Evolutionary conservation across 2,888 invertebrate species (phyloP).

Genomic region (Cerastis leucographa): DNA sequence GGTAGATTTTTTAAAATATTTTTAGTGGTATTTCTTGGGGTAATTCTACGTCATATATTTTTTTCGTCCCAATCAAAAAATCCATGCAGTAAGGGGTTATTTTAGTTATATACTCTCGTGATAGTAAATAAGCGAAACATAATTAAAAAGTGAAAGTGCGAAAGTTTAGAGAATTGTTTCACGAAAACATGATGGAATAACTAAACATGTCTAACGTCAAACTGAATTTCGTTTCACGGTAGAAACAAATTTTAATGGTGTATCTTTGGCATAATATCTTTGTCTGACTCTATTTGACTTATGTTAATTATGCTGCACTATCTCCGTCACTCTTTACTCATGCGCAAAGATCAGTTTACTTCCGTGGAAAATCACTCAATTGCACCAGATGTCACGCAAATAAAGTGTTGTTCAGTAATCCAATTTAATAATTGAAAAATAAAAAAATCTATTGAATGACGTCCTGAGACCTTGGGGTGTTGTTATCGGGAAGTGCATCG

Average conservation of each 20-base stretch:
- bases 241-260: not conserved
- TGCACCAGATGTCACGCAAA: constrained; percentile 58
- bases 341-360: not conserved
- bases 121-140: not conserved
- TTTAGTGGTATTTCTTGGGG: no score
- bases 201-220: constrained; percentile 48
- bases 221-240: not conserved
- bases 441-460: constrained; percentile 53
- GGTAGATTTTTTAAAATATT: no score
- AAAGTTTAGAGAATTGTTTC: not conserved
- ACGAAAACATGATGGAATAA: constrained; percentile 1
- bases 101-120: not conserved
- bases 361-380: constrained; percentile 34
- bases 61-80: no score
- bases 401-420: constrained; percentile 51
- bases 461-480: constrained; percentile 61
- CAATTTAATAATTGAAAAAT: constrained; percentile 32
- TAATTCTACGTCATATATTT: no score
- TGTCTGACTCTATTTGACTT: constrained; percentile 40
- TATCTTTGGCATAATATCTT: constrained; percentile 11
- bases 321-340: constrained; percentile 3
- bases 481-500: constrained; percentile 55
- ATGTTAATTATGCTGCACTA: accelerated
- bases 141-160: not conserved
- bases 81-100: no score